Conservation (phyloP, 2,797 vertebrate genomes). For the Lacerta bilineata region DNA sequence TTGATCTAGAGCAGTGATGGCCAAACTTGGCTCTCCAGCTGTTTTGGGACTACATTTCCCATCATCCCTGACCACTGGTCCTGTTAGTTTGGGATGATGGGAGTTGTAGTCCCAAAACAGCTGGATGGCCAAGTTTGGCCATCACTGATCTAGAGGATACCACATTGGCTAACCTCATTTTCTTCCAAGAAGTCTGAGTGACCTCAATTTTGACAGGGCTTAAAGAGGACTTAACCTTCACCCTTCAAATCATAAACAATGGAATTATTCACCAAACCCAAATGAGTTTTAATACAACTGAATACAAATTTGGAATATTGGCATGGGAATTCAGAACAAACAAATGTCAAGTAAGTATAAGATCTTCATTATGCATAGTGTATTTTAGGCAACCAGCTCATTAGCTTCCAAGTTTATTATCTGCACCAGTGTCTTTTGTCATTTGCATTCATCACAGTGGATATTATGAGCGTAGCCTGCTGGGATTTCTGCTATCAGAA, state of each 20-base stretch:
- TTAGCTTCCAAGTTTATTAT: slow-evolving; percentile 62
- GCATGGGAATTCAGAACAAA: slow-evolving; percentile 52
- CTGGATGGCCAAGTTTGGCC: no score
- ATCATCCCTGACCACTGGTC: no score
- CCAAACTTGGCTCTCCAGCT: no score
- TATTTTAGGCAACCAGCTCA: slow-evolving; percentile 60
- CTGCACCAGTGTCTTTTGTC: slow-evolving; percentile 62
- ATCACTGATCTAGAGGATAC: no score
- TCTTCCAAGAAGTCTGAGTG: not conserved
- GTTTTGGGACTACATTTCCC: no score
- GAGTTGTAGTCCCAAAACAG: no score
- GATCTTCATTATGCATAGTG: slow-evolving; percentile 41
- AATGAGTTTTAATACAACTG: slow-evolving; percentile 39
- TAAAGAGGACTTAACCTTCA: slow-evolving; percentile 9
- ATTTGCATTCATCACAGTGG: slow-evolving; percentile 67
- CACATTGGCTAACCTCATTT: not conserved
- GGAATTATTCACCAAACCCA: slow-evolving; percentile 53
- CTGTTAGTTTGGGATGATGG: no score
- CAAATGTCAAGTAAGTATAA: slow-evolving; percentile 65
- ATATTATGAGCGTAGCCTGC: slow-evolving; percentile 26
- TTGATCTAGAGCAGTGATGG: no score
- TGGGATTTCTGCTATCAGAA: slow-evolving; percentile 55
- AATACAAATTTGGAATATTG: slow-evolving; percentile 56
- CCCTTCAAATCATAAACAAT: not conserved
- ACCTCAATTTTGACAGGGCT: not conserved